Evolutionary conservation across 2,888 invertebrate genomes (phyloP).

Genomic region (Aphidoletes aphidimyza): DNA sequence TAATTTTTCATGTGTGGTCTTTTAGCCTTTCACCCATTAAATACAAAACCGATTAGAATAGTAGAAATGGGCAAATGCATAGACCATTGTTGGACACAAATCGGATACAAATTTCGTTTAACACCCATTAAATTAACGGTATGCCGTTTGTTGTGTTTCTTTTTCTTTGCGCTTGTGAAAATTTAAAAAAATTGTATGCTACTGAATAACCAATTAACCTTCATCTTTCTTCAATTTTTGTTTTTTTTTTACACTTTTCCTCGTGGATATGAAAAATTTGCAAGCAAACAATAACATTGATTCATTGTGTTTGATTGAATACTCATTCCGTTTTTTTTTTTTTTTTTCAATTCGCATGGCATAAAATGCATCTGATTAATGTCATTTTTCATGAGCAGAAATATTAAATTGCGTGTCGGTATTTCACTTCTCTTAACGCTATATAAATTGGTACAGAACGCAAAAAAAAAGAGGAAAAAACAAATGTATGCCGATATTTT

Average conservation of each 20-base stretch:
- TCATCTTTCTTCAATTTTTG: not conserved
- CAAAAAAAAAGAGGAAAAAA: no score
- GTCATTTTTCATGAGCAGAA: slow-evolving; percentile 39
- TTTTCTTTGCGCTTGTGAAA: not conserved
- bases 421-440: not conserved
- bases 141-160: not conserved
- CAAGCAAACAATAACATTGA: not conserved
- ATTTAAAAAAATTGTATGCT: not conserved
- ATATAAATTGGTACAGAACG: not conserved
- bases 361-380: slow-evolving; percentile 45
- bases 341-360: slow-evolving; percentile 22
- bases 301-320: slow-evolving; percentile 30
- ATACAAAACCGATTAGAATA: not conserved
- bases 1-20: not conserved
- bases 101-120: no score
- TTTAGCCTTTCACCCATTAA: not conserved
- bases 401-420: slow-evolving; percentile 25
- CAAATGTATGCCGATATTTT: no score
- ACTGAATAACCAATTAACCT: not conserved
- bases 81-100: no score
- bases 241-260: no score
- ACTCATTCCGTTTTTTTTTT: no score
- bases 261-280: not conserved
- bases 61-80: no score
- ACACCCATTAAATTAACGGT: no score